Evolutionary conservation across 1,140 invertebrate genomes (phyloP).

Genomic region (Bombus difficillimus): DNA sequence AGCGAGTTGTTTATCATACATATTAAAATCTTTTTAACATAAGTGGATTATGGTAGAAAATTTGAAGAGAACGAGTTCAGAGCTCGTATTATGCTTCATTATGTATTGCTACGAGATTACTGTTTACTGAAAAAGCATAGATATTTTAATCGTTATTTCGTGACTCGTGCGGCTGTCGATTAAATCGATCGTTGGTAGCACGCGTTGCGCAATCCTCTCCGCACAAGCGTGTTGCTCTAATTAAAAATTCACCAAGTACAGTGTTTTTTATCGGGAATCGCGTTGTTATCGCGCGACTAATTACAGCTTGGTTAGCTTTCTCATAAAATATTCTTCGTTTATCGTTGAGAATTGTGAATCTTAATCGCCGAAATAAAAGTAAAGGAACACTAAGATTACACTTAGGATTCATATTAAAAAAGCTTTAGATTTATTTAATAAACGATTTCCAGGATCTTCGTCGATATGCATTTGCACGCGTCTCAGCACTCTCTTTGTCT

Average conservation of each 20-base stretch:
- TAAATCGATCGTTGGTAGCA: constrained; percentile 17
- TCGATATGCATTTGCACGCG: no score
- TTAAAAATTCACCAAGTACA: constrained; percentile 14
- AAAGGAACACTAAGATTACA: no score
- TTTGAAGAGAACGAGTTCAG: not conserved
- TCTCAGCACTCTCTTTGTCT: no score
- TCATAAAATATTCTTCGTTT: not conserved
- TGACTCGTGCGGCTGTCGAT: not conserved
- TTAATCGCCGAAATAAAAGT: no score
- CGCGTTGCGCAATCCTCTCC: no score
- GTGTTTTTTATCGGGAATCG: not conserved
- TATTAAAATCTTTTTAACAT: not conserved
- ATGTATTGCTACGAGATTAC: not conserved
- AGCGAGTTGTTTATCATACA: no score
- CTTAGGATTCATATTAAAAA: no score
- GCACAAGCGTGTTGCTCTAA: not conserved
- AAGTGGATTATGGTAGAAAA: not conserved
- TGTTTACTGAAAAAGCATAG: not conserved
- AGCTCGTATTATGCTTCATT: not conserved
- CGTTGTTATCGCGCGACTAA: constrained; percentile 6
- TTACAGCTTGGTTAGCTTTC: not conserved
- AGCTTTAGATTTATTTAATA: no score
- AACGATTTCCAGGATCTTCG: no score
- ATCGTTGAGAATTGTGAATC: no score
- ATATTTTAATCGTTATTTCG: constrained; percentile 25